These are phyloP conservation scores for Scaptomyza graminum DNA, from an alignment of 1,140 invertebrate genomes.

Conservation along the genomic window DNA sequence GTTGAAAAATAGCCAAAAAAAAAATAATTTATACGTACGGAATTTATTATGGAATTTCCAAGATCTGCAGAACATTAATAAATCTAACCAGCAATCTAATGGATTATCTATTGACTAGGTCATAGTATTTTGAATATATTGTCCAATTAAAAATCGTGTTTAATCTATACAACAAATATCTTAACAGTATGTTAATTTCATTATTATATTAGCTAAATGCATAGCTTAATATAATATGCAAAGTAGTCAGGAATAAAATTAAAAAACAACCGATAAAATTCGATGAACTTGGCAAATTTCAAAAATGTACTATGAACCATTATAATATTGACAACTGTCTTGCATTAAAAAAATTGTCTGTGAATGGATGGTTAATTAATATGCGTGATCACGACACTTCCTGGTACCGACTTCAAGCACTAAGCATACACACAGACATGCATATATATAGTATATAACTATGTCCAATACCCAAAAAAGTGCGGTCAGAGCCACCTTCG, in stretches of 20 bases:
- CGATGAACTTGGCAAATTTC: not conserved
- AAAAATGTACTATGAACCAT: not conserved
- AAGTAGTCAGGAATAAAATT: not conserved
- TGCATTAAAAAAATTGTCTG: not conserved
- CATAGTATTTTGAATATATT: not conserved
- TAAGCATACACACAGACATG: not conserved
- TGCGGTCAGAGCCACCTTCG: constrained; percentile 1
- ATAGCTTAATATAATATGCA: constrained; percentile 1
- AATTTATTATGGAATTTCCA: no score
- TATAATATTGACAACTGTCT: constrained; percentile 4
- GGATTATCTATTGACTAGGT: not conserved
- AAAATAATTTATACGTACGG: no score
- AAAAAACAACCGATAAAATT: not conserved
- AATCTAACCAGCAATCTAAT: not conserved
- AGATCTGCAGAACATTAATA: no score
- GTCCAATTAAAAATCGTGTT: not conserved
- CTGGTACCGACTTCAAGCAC: constrained; percentile 7
- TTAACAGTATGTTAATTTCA: not conserved
- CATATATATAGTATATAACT: not conserved
- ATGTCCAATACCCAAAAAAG: constrained; percentile 5
- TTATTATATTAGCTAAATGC: not conserved
- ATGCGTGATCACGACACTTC: constrained; percentile 38
- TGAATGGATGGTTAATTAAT: constrained; percentile 31
- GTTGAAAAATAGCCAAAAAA: no score
- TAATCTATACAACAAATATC: not conserved